These are phyloP conservation scores for Lampris megalopsis DNA, from an alignment of 2,113 vertebrate species.

Conservation along the genomic window DNA sequence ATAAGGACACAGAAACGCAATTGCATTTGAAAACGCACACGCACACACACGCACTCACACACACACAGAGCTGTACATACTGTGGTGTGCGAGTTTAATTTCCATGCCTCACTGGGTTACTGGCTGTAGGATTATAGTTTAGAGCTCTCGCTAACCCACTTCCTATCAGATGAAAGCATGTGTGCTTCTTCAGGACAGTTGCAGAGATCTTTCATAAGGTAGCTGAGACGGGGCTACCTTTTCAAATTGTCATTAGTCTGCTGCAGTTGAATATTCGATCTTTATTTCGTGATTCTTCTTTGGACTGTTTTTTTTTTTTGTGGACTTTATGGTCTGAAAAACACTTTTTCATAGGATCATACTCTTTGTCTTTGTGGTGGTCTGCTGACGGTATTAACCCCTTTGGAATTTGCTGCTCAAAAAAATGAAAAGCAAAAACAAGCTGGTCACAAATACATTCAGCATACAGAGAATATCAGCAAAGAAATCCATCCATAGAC, in stretches of 20 bases:
- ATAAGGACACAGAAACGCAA: background rate
- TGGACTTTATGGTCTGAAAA: slow-evolving; percentile 10
- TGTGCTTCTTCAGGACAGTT: slow-evolving; percentile 44
- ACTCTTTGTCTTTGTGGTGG: background rate
- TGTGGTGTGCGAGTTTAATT: no score
- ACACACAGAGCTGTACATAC: background rate
- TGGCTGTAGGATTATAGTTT: slow-evolving; percentile 31
- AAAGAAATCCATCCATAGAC: background rate
- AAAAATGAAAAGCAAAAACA: no score
- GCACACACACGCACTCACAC: background rate
- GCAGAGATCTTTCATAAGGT: slow-evolving; percentile 13
- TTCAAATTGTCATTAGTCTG: slow-evolving; percentile 16
- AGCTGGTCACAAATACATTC: no score
- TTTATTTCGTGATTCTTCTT: background rate
- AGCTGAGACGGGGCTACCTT: background rate
- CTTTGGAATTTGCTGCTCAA: background rate
- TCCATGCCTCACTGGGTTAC: slow-evolving; percentile 12
- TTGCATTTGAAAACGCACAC: background rate
- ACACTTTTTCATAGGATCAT: slow-evolving; percentile 5
- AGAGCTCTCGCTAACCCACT: slow-evolving; percentile 36
- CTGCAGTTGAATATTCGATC: slow-evolving; percentile 26
- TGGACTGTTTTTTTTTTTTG: background rate
- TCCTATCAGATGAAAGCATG: slow-evolving; percentile 40
- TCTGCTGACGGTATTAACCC: background rate
- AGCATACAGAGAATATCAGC: no score